These are phyloP conservation scores for Pyrrhia umbra DNA, from an alignment of 2,888 invertebrate genomes.

Conservation along the genomic window DNA sequence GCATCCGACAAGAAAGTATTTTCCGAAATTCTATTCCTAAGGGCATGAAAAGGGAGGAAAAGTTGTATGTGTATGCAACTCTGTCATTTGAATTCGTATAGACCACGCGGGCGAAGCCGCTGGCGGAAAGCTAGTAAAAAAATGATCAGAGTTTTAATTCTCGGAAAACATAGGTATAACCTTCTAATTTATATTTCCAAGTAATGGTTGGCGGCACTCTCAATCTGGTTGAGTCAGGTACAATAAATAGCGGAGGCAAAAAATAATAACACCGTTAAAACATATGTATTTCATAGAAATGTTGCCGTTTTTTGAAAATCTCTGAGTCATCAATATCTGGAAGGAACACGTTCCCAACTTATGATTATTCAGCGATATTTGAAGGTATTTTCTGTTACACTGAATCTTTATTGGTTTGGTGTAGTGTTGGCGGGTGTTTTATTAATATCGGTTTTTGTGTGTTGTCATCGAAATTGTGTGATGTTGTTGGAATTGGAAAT, in stretches of 20 bases:
- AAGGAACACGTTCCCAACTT: constrained; percentile 52
- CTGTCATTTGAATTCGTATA: too few relatives aligned
- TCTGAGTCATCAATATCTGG: constrained; percentile 42
- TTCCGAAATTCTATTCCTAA: too few relatives aligned
- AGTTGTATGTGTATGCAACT: too few relatives aligned
- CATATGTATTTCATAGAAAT: constrained; percentile 44
- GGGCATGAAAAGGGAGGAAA: too few relatives aligned
- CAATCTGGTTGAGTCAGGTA: constrained; percentile 33
- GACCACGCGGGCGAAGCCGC: too few relatives aligned
- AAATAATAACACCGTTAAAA: constrained; percentile 49
- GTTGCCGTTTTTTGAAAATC: constrained; percentile 43
- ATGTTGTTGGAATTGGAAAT: constrained; percentile 24
- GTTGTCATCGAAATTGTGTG: constrained; percentile 8
- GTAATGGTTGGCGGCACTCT: constrained; percentile 6
- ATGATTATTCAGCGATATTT: constrained; percentile 52
- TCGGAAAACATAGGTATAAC: too few relatives aligned
- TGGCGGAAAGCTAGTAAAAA: too few relatives aligned
- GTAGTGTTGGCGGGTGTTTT: constrained; percentile 38
- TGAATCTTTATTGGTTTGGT: constrained; percentile 42
- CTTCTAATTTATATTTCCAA: constrained; percentile 3
- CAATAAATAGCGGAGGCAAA: constrained; percentile 39
- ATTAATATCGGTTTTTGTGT: constrained; percentile 26
- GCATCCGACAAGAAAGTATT: too few relatives aligned
- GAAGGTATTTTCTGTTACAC: constrained; percentile 36
- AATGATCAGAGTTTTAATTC: too few relatives aligned